Conservation (phyloP, 2,888 invertebrate species). For the Nephrocerus scutellatus region DNA sequence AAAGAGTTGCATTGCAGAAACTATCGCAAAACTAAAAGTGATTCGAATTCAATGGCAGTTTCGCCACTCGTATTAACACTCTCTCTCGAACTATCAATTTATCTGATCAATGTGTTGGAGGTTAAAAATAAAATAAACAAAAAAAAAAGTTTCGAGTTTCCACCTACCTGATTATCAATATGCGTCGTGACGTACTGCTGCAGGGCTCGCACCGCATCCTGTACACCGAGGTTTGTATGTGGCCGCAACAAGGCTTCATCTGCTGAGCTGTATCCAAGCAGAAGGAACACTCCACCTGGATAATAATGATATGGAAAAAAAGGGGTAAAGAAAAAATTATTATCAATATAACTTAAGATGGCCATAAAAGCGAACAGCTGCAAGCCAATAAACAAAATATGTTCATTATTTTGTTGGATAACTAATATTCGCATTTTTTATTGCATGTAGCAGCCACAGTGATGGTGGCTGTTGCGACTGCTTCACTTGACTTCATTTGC, state of each 20-base stretch:
- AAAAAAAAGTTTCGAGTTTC: slow-evolving; percentile 2
- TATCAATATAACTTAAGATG: neutral
- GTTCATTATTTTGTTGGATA: too few species aligned
- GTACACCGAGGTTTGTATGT: slow-evolving; percentile 75
- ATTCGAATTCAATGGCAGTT: too few species aligned
- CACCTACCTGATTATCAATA: slow-evolving; percentile 62
- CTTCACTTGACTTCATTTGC: too few species aligned
- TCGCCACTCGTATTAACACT: too few species aligned
- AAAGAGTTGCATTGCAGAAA: too few species aligned
- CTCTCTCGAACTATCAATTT: too few species aligned
- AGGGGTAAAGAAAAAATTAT: slow-evolving; percentile 8
- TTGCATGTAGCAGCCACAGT: too few species aligned
- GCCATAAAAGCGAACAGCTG: too few species aligned
- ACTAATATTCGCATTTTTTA: too few species aligned
- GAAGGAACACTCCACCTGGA: slow-evolving; percentile 76
- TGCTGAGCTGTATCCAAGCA: slow-evolving; percentile 84
- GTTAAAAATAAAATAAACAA: neutral
- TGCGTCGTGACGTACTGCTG: slow-evolving; percentile 71
- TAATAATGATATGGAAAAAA: slow-evolving; percentile 8
- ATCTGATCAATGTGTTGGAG: slow-evolving; percentile 66
- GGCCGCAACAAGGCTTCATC: slow-evolving; percentile 77
- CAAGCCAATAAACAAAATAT: too few species aligned
- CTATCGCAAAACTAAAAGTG: too few species aligned
- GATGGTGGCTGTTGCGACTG: too few species aligned
- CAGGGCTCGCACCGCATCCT: slow-evolving; percentile 74